phyloP scores from a whole-genome alignment of 2,113 vertebrate species.

The Colius striatus region DNA sequence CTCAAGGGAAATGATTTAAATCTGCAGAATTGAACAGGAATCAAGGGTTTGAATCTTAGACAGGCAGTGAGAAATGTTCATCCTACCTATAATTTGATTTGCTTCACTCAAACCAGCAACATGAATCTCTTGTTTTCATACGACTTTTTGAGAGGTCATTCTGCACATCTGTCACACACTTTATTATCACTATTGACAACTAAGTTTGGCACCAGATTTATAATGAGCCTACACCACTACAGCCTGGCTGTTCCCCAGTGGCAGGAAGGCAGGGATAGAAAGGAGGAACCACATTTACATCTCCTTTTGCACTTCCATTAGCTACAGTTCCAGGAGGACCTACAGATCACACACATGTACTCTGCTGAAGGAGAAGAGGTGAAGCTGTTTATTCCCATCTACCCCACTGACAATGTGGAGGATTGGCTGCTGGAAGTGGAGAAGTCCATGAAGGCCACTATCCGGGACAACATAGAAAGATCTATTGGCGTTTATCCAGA shows the following conservation, averaged over 20 bases:
- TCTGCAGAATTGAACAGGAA: constrained; percentile 10
- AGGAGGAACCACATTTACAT: neutral
- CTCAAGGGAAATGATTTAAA: constrained; percentile 1
- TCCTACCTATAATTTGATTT: constrained; percentile 7
- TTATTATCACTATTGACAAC: neutral
- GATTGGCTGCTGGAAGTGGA: constrained; percentile 90
- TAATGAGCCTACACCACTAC: neutral
- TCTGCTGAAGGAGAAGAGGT: constrained; percentile 92
- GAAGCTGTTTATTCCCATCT: constrained; percentile 76
- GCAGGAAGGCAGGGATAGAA: neutral
- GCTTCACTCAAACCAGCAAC: neutral
- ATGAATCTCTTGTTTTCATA: constrained; percentile 5
- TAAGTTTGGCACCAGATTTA: neutral
- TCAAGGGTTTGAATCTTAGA: constrained; percentile 13
- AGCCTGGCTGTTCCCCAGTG: neutral
- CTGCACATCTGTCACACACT: neutral
- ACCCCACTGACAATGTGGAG: constrained; percentile 87
- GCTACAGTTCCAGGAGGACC: constrained; percentile 89
- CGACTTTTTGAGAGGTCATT: neutral
- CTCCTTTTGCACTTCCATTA: constrained; percentile 58
- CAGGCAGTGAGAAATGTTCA: neutral
- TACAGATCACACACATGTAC: constrained; percentile 92
- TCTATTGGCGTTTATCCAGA: constrained; percentile 82
- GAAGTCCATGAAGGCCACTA: constrained; percentile 86
- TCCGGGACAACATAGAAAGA: constrained; percentile 83